phyloP scores from a whole-genome alignment of 2,888 invertebrate genomes.

The Mechanitis messenoides region DNA sequence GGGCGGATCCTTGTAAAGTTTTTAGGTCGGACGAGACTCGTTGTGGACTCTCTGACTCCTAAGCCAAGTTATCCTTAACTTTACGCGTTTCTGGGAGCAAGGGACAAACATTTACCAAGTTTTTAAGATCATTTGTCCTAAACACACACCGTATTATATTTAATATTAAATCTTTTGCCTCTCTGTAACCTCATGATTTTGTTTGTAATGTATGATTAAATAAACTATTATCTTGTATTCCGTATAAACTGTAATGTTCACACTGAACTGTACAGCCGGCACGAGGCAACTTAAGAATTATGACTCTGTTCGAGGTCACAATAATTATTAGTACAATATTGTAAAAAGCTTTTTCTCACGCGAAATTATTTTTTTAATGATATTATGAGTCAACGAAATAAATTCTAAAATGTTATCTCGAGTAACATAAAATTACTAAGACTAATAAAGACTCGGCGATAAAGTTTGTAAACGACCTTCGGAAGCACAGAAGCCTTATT shows the following conservation, averaged over 20 bases:
- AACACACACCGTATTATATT: conserved; percentile 5
- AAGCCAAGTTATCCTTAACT: conserved; percentile 15
- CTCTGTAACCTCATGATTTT: not conserved
- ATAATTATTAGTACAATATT: no score
- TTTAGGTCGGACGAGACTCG: conserved; percentile 14
- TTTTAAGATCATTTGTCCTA: conserved; percentile 11
- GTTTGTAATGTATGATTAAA: no score
- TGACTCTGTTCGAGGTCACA: no score
- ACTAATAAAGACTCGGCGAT: not conserved
- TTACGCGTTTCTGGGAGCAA: conserved; percentile 13
- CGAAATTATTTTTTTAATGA: no score
- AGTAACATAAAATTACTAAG: not conserved
- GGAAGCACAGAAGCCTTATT: conserved; percentile 5
- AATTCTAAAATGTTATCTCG: no score
- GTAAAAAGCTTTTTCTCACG: no score
- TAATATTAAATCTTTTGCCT: conserved; percentile 6
- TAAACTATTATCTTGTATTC: no score
- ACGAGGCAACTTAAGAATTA: no score
- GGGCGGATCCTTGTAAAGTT: conserved; percentile 9
- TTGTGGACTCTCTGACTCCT: conserved; percentile 18
- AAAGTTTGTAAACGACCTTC: conserved; percentile 3
- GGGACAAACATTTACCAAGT: conserved; percentile 18
- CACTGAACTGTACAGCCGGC: no score
- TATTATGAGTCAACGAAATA: no score
- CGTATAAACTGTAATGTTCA: no score